A percentile compares a stretch with the other conserved stretches of the same genome.
phyloP scores from a whole-genome alignment of 2,113 vertebrate species.

The Pionites leucogaster region DNA sequence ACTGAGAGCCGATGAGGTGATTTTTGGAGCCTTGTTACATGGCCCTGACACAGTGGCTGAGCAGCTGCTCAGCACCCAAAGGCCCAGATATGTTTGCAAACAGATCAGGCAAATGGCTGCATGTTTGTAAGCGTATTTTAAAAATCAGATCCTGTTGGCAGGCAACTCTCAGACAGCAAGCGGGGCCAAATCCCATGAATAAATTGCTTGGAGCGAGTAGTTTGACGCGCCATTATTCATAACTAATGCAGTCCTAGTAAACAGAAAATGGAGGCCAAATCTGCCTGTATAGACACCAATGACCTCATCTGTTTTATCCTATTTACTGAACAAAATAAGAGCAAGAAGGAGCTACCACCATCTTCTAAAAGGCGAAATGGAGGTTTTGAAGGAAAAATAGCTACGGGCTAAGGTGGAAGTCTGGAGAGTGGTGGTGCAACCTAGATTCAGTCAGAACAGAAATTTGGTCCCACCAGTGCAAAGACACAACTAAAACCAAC shows the following conservation, averaged over 20 bases:
- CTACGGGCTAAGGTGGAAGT: background rate
- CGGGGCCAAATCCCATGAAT: slow-evolving; percentile 64
- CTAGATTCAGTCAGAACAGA: background rate
- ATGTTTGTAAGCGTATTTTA: slow-evolving; percentile 38
- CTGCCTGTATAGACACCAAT: slow-evolving; percentile 52
- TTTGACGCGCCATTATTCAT: slow-evolving; percentile 70
- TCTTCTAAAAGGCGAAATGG: background rate
- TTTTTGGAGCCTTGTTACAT: background rate
- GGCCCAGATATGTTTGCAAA: slow-evolving; percentile 16
- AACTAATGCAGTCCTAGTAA: slow-evolving; percentile 67
- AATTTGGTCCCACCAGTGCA: background rate
- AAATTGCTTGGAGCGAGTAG: slow-evolving; percentile 62
- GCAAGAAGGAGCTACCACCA: background rate
- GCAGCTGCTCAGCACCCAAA: slow-evolving; percentile 30
- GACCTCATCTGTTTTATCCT: slow-evolving; percentile 62
- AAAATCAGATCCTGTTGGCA: slow-evolving; percentile 65
- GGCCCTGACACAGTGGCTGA: background rate
- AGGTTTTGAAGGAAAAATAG: background rate
- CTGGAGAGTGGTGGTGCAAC: background rate
- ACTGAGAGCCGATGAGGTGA: background rate
- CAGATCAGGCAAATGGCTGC: background rate
- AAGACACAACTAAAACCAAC: background rate
- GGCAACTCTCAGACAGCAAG: slow-evolving; percentile 57
- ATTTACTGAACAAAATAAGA: slow-evolving; percentile 37
- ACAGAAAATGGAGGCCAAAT: slow-evolving; percentile 67